Percentiles rank a stretch among this genome's conserved stretches.
Conservation (phyloP, 2,888 invertebrate genomes). For the Dioctria rufipes region DNA sequence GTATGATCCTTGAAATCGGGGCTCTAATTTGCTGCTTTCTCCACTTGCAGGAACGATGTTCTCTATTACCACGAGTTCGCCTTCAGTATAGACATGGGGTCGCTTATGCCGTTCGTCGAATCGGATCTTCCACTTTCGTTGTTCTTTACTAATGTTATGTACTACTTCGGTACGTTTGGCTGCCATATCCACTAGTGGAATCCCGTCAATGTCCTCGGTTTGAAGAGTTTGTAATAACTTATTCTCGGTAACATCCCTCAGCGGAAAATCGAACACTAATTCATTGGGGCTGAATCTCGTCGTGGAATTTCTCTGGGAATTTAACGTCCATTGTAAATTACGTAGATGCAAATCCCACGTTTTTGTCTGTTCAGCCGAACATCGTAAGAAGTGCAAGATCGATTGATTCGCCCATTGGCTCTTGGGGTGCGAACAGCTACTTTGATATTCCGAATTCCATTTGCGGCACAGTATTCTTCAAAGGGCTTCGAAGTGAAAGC, state of each 20-base stretch:
- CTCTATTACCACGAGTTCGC: background rate
- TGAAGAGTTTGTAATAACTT: background rate
- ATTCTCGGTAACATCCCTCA: background rate
- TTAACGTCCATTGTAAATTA: background rate
- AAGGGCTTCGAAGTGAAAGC: constrained; percentile 58
- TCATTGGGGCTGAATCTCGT: background rate
- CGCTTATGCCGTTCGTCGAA: background rate
- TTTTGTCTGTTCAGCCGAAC: background rate
- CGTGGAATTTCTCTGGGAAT: background rate
- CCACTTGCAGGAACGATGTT: background rate
- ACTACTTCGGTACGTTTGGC: background rate
- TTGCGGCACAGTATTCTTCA: constrained; percentile 46
- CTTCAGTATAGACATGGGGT: background rate
- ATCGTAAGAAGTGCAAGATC: background rate
- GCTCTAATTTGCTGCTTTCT: background rate
- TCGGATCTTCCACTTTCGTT: background rate
- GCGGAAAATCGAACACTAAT: background rate
- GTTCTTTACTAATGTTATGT: no score
- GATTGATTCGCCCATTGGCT: constrained; percentile 50
- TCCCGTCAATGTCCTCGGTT: background rate
- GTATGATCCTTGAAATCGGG: background rate
- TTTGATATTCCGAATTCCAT: constrained; percentile 38
- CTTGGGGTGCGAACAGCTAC: constrained; percentile 53
- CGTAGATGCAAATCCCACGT: background rate
- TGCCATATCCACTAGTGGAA: no score